Percentiles rank a stretch among this genome's conserved stretches.
Evolutionary conservation across 2,113 vertebrate species (phyloP).

Genomic region (Brachypteracias leptosomus): DNA sequence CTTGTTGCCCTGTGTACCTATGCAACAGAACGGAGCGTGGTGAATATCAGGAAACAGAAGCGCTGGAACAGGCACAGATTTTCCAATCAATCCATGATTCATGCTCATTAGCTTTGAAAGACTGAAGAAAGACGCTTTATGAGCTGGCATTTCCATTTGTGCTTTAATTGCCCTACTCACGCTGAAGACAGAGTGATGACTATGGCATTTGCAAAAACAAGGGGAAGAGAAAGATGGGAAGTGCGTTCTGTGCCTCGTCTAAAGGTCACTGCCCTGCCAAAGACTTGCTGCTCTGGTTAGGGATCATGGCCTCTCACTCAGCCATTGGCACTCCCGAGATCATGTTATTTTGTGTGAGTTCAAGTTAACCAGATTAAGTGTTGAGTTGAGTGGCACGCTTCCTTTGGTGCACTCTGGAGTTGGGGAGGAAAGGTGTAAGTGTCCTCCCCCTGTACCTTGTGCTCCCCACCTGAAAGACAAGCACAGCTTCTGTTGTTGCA

Average conservation of each 20-base stretch:
- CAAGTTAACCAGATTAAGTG: background rate
- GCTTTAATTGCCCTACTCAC: background rate
- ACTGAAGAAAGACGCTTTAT: constrained; percentile 56
- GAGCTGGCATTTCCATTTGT: constrained; percentile 49
- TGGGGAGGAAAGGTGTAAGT: background rate
- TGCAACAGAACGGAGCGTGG: background rate
- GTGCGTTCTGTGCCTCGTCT: background rate
- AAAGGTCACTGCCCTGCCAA: constrained; percentile 34
- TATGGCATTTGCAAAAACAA: background rate
- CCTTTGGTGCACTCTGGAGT: background rate
- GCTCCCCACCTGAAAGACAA: background rate
- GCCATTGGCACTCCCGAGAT: background rate
- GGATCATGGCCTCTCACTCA: background rate
- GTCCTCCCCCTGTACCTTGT: background rate
- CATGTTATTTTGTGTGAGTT: background rate
- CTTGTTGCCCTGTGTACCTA: background rate
- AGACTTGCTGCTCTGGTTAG: background rate
- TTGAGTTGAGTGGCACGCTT: background rate
- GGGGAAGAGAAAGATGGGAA: background rate
- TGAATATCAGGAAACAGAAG: background rate
- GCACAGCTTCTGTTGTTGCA: background rate
- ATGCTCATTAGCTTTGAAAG: constrained; percentile 27
- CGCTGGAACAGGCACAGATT: background rate
- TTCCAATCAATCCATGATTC: constrained; percentile 28
- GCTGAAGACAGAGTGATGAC: background rate